These are phyloP conservation scores for Sesamia nonagrioides DNA, from an alignment of 1,140 invertebrate species.

Conservation along the genomic window DNA sequence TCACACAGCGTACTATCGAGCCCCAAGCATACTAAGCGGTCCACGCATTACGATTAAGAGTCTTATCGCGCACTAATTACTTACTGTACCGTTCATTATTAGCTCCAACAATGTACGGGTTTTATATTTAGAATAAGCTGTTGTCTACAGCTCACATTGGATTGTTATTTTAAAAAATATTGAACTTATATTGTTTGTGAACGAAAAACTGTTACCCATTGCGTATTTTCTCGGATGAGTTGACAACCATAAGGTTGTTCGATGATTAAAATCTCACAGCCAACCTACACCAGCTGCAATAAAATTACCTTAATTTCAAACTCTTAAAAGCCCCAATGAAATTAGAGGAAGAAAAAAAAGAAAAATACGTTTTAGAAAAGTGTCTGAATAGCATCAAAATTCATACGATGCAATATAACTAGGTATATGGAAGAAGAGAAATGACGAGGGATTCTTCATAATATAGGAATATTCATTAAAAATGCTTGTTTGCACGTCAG, in stretches of 20 bases:
- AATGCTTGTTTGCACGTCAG: neutral
- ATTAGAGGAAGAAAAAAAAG: neutral
- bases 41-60: slow-evolving; percentile 63
- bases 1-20: slow-evolving; percentile 30
- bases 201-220: neutral
- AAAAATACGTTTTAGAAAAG: neutral
- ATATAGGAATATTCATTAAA: neutral
- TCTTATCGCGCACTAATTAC: slow-evolving; percentile 69
- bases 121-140: slow-evolving; percentile 31
- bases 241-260: neutral
- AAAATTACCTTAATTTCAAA: neutral
- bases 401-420: slow-evolving; percentile 6
- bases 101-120: slow-evolving; percentile 8
- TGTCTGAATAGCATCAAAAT: slow-evolving; percentile 7
- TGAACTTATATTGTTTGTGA: neutral
- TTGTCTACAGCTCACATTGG: neutral
- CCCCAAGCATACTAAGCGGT: slow-evolving; percentile 53
- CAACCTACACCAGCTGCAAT: neutral
- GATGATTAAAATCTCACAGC: slow-evolving; percentile 3
- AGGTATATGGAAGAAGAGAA: neutral
- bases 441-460: slow-evolving; percentile 8
- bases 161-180: neutral
- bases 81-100: slow-evolving; percentile 52
- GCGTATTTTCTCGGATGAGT: neutral
- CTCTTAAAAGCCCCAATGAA: neutral